Evolutionary conservation across 2,888 invertebrate species (phyloP), one percentile per base, ranked within the genome.

Genomic region (Mimumesa dahlbomi): DNA sequence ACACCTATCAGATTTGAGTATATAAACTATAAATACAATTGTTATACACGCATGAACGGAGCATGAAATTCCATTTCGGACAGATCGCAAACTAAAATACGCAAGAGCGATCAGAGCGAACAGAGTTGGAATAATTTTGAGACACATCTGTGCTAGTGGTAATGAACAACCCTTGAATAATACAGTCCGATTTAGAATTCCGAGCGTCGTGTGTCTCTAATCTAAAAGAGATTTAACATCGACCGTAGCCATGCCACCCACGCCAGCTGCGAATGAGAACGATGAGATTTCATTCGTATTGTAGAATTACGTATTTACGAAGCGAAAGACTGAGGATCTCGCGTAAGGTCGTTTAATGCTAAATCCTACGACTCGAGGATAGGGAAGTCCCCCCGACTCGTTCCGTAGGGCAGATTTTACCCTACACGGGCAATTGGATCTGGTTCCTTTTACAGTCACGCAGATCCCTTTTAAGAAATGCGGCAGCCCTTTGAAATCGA

Each of bases 291-390:
- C 65, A 36, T 64, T 71, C 62, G 50, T 40, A 50, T 79, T 72
- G 6, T 14, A 68, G 80, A 81, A 84, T 85, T 83, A 84, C 82
- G 82, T 82, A 85, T 85, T 84, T 85, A 85, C 82, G 82, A 77
- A 82, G 74, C 73, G 75, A 84, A 85, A 84, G 79, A 82, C 79
- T 77, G 73, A 61, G 62, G 77, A 79, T 79, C 53, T 69, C 64
- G 79, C 71, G 54, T 73, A 81, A 83, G 77, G 80, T 83, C 82
- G 76, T 83, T 84, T 84, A 83, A 82, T 79, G 78, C 77, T 68
- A 74, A 77, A 77, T 78, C 82, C 73, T 72, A 50, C 43, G 62
- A 25, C 42, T 50, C 36, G 52, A 29, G 65, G 62, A 62, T 63
- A 57, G 50, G 61, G 68, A 40, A 45, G 31, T 16, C 21, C 34